phyloP scores from a whole-genome alignment of 2,113 vertebrate species.

The Taurulus bubalis region DNA sequence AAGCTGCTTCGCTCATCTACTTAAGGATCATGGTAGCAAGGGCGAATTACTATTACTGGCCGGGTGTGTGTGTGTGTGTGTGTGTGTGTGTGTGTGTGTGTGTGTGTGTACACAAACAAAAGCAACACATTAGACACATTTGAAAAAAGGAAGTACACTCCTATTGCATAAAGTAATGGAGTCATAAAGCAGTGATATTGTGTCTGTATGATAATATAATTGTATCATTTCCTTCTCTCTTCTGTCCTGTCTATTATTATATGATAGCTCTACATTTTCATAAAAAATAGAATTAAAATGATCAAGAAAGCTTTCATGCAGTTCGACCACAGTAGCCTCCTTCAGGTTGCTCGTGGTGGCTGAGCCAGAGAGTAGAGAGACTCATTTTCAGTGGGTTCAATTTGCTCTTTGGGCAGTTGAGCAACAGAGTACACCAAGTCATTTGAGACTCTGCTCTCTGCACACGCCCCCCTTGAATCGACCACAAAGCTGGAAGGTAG shows the following conservation, averaged over 20 bases:
- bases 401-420: conserved; percentile 2
- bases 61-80: not conserved
- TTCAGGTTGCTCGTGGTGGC: not conserved
- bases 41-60: not conserved
- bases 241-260: not conserved
- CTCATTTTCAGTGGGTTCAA: not conserved
- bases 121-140: not conserved
- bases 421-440: conserved; percentile 14
- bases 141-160: not conserved
- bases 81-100: not conserved
- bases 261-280: not conserved
- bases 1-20: not conserved
- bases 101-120: not conserved
- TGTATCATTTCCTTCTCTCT: not conserved
- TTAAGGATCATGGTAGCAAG: not conserved
- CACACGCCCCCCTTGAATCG: not conserved
- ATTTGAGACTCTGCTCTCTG: not conserved
- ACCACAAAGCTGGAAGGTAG: not conserved
- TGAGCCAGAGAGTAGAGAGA: not conserved
- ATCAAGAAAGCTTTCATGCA: not conserved
- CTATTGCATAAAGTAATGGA: not conserved
- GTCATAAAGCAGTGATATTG: not conserved
- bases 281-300: not conserved
- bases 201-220: not conserved
- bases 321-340: not conserved